phyloP scores from a whole-genome alignment of 2,797 vertebrate species.

The Mormyrops attenuatus region DNA sequence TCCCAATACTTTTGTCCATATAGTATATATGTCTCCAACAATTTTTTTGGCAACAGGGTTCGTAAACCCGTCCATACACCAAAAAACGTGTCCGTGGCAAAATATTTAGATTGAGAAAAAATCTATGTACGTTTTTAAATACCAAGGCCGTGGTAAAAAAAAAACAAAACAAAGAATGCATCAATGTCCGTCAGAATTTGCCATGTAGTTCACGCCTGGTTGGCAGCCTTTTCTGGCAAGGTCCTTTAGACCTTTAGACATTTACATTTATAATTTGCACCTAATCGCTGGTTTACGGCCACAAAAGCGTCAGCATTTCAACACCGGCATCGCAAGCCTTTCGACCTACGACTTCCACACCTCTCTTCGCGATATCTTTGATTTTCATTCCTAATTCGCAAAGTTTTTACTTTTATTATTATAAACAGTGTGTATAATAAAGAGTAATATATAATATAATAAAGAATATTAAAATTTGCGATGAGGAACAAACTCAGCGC shows the following conservation, averaged over 20 bases:
- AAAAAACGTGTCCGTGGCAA: neutral
- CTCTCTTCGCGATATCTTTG: neutral
- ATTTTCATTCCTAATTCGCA: neutral
- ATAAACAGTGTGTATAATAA: neutral
- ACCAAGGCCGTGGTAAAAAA: neutral
- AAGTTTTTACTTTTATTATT: neutral
- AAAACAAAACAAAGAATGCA: neutral
- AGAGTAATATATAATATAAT: too few relatives aligned
- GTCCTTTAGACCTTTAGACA: neutral
- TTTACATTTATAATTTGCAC: neutral
- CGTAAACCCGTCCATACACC: neutral
- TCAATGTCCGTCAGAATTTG: neutral
- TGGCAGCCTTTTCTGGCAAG: neutral
- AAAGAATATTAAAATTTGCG: neutral
- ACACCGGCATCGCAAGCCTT: neutral
- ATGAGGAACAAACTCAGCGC: neutral
- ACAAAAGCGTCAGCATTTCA: neutral
- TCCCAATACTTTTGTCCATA: neutral
- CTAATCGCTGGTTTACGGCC: neutral
- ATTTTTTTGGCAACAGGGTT: neutral
- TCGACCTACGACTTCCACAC: neutral
- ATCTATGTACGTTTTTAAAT: neutral
- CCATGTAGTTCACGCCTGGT: neutral
- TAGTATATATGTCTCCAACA: neutral
- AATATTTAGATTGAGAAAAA: neutral